Evolutionary conservation across 2,888 invertebrate genomes (phyloP).

Genomic region (Caenorhabditis zanzibari): DNA sequence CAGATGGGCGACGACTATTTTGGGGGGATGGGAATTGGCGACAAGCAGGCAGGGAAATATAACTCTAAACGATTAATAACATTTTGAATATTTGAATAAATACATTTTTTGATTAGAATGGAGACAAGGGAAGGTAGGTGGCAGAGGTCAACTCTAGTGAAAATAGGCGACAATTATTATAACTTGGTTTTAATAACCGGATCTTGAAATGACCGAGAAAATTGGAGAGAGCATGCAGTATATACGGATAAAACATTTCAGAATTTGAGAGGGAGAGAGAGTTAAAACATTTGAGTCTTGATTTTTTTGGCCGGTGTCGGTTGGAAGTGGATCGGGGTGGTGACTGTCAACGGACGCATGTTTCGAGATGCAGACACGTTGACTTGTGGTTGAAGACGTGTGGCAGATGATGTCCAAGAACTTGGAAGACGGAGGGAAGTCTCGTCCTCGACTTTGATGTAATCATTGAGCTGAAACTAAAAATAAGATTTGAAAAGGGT

Average conservation of each 20-base stretch:
- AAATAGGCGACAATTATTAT: not conserved
- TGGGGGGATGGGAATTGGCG: slow-evolving; percentile 1
- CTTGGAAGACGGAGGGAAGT: slow-evolving; percentile 24
- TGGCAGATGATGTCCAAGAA: slow-evolving; percentile 28
- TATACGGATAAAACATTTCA: not conserved
- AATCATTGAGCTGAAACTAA: slow-evolving; percentile 47
- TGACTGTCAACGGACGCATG: slow-evolving; percentile 19
- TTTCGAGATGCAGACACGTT: slow-evolving; percentile 29
- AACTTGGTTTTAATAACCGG: slow-evolving; percentile 33
- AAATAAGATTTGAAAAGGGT: slow-evolving; percentile 1
- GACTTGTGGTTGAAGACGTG: slow-evolving; percentile 39
- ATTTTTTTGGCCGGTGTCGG: slow-evolving; percentile 23
- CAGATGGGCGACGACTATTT: slow-evolving; percentile 62
- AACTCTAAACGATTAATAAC: slow-evolving; percentile 6
- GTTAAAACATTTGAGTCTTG: slow-evolving; percentile 48
- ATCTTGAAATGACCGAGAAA: slow-evolving; percentile 47
- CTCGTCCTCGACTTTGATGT: slow-evolving; percentile 54
- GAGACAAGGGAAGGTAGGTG: slow-evolving; percentile 11
- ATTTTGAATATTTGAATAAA: slow-evolving; percentile 29
- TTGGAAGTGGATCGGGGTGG: slow-evolving; percentile 22
- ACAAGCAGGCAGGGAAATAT: slow-evolving; percentile 27
- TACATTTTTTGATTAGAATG: slow-evolving; percentile 11
- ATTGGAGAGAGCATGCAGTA: slow-evolving; percentile 2
- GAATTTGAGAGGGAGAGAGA: not conserved
- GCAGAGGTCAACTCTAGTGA: slow-evolving; percentile 58